phyloP scores from a whole-genome alignment of 2,113 vertebrate genomes.

The Panthera uncia region DNA sequence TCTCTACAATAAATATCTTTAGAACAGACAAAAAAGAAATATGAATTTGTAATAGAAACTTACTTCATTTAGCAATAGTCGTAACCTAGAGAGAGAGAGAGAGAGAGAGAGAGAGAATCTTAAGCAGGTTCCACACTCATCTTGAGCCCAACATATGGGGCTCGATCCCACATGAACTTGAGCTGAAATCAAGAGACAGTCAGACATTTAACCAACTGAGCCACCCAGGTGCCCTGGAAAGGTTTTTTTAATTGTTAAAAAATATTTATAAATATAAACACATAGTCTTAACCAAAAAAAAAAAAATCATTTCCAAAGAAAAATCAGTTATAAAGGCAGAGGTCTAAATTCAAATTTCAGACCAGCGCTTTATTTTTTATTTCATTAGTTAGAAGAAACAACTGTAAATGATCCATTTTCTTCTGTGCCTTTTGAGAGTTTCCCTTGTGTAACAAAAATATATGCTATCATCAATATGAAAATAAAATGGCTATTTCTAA shows the following conservation, averaged over 20 bases:
- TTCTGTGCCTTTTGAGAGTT: not conserved
- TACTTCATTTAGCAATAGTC: not conserved
- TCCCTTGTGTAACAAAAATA: not conserved
- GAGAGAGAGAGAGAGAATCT: no score
- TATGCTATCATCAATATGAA: not conserved
- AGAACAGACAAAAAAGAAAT: not conserved
- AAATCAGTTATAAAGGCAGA: conserved; percentile 58
- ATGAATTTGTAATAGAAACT: not conserved
- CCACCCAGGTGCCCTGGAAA: not conserved
- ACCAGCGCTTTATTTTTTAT: conserved; percentile 53
- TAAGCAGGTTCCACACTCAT: no score
- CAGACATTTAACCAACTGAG: no score
- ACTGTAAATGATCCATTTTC: not conserved
- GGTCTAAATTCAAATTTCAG: conserved; percentile 71
- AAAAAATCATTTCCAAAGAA: conserved; percentile 39
- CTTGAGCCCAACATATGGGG: no score
- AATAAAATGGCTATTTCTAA: not conserved
- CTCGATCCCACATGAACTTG: no score
- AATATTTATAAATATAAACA: not conserved
- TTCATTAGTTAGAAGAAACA: conserved; percentile 63
- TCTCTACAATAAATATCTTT: not conserved
- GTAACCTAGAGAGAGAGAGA: not conserved
- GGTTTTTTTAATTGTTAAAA: not conserved
- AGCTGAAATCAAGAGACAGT: no score
- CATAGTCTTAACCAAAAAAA: not conserved